Evolutionary conservation across 2,113 vertebrate genomes (phyloP), one percentile per base, ranked within the genome.

Genomic region (Vidua chalybeata): DNA sequence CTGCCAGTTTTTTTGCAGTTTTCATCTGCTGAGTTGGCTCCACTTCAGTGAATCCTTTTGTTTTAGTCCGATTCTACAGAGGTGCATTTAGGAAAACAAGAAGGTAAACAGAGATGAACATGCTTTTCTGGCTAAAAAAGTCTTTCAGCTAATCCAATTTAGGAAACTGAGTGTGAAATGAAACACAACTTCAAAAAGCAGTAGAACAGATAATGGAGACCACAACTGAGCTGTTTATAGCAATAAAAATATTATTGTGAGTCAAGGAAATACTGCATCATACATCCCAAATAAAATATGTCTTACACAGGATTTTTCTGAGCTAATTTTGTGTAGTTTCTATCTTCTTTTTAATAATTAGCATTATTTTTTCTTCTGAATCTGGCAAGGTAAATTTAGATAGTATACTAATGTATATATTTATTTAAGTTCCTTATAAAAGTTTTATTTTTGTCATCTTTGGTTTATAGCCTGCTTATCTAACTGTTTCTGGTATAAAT

Each of bases 51-150:
- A 84, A 91, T 90, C 31, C 6, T 64, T 94, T 94, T 93, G 84
- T 84, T 89, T 89, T 56, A 87, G 66, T 67, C 45, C 75, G 39
- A 11, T 89, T 93, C 52, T 91, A 49, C 1, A 1, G 27, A 39
- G 14, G 13, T 83, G 48, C 27, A 72, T 72, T 94, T 93, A 92
- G 71, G 61, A 93, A 96, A 96, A 90, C 66, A 78, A 73, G 71
- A 56, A 87, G 77, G 39, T 66, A 79, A 94, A 83, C 49, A 90
- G 30, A 80, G 35, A 85, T 37, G 71, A 96, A 59, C 67, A 77
- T 39, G 35, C 8, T 74, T 77, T 89, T 75, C 48, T 92, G 45
- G 69, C 16, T 83, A 85, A 74, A 91, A n/a, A 77, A 41, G 12
- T 23, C 67, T 75, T 77, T 67, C 55, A 85, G 56, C 11, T 81